Percentiles rank a stretch among this genome's conserved stretches.
Evolutionary conservation across 2,888 invertebrate species (phyloP).

Genomic region (Rhamphomyia laevipes): DNA sequence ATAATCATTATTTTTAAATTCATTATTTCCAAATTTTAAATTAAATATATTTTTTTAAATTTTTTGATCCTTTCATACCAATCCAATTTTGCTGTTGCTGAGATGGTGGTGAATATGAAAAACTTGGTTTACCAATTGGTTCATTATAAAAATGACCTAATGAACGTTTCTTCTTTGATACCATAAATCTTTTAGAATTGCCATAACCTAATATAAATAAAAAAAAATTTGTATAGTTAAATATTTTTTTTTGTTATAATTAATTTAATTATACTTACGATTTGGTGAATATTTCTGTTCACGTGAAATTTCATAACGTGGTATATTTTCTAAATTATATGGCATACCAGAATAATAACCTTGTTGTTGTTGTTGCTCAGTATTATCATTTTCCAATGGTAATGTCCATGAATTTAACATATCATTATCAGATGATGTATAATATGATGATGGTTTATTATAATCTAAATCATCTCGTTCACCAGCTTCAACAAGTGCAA

Average conservation of each 20-base stretch:
- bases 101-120: neutral
- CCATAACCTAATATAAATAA: slow-evolving; percentile 19
- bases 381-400: neutral
- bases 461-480: slow-evolving; percentile 25
- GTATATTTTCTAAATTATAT: slow-evolving; percentile 28
- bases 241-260: neutral
- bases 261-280: slow-evolving; percentile 24
- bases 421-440: slow-evolving; percentile 1
- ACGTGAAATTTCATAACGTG: slow-evolving; percentile 30
- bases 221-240: neutral
- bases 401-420: neutral
- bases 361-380: neutral
- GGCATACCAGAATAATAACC: slow-evolving; percentile 33
- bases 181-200: slow-evolving; percentile 33
- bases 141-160: slow-evolving; percentile 25
- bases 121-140: slow-evolving; percentile 13
- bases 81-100: no score
- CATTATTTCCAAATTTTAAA: no score
- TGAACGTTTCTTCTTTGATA: slow-evolving; percentile 35
- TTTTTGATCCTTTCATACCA: no score
- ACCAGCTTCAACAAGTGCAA: slow-evolving; percentile 35
- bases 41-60: no score
- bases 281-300: slow-evolving; percentile 27
- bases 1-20: no score
- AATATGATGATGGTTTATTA: neutral